These are phyloP conservation scores for Isaurus tuberculatus DNA, from an alignment of 92 coral and sea anemone species.

Conservation along the genomic window DNA sequence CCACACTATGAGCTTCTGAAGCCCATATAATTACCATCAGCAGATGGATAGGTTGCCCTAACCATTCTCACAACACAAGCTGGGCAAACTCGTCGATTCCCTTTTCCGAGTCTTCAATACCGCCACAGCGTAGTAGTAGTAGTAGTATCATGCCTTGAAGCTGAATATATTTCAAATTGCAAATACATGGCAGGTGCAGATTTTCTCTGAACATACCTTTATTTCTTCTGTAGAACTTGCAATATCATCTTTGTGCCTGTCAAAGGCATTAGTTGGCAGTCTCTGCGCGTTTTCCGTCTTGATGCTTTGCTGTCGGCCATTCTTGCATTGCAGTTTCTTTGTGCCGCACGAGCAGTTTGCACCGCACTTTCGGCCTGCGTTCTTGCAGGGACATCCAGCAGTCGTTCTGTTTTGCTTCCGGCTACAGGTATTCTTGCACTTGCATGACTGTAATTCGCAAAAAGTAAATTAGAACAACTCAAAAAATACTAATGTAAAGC, in stretches of 20 bases:
- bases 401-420: constrained; percentile 38
- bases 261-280: constrained; percentile 20
- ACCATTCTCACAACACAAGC: constrained; percentile 50
- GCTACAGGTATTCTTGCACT: constrained; percentile 45
- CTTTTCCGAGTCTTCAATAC: constrained; percentile 45
- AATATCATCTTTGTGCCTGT: neutral
- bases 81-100: constrained; percentile 49
- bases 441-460: constrained; percentile 38
- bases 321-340: constrained; percentile 15
- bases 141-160: neutral
- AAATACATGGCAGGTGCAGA: neutral
- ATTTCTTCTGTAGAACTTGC: no score
- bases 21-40: constrained; percentile 57
- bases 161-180: constrained; percentile 1
- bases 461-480: constrained; percentile 23
- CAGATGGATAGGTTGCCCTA: constrained; percentile 42
- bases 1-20: constrained; percentile 20
- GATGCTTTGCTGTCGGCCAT: constrained; percentile 9
- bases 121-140: constrained; percentile 58
- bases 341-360: constrained; percentile 50
- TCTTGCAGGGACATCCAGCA: constrained; percentile 48
- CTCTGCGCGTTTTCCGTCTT: constrained; percentile 18
- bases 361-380: constrained; percentile 37
- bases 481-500: neutral
- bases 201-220: neutral